Base-by-base conservation (phyloP, 2,113 vertebrate species). In the Furnarius figulus region DNA sequence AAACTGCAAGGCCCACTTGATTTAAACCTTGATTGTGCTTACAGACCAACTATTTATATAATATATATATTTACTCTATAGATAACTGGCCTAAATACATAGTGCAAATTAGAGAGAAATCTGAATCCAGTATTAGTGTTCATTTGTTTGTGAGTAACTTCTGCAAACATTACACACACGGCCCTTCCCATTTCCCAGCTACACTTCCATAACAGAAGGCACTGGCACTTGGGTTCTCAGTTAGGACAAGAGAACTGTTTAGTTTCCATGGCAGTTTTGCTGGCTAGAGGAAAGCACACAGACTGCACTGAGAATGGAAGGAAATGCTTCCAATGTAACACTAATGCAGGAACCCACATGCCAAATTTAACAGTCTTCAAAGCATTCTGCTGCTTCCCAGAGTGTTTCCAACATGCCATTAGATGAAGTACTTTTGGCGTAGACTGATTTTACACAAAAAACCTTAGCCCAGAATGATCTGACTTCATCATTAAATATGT, bases 401-500 rank as follows among this genome's bases (percentile, higher is more conserved):
- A 81, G 63, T 8, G 14, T n/a, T 86, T 84, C 56, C 30, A 84
- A 63, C 17, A 31, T 25, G 20, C 15, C 42, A 67, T 52, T 74
- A 63, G 4, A 66, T 20, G 11, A 74, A 89, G 6, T 14, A n/a
- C 12, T 44, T 77, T 77, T 40, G 61, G 25, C 28, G 83, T 11
- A 81, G 33, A 86, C 33, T 25, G 44, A 89, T 59, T 85, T 83
- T 46, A 74, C 28, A 74, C 31, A 18, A 71, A 90, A 84, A 93
- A 42, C 9, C 10, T 50, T 44, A 83, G 9, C 21, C 35, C 33
- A 62, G 52, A 47, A 78, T 42, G 6, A 92, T 74, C 31, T 55
- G 30, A 85, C 9, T 20, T 12, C 17, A 55, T 67, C 37, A 76
- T 49, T 86, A 63, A 66, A 49, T 70, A 91, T 74, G 8, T 49